Base-by-base conservation (phyloP, 1,140 invertebrate genomes). In the Pseudomyrmex sp. region DNA sequence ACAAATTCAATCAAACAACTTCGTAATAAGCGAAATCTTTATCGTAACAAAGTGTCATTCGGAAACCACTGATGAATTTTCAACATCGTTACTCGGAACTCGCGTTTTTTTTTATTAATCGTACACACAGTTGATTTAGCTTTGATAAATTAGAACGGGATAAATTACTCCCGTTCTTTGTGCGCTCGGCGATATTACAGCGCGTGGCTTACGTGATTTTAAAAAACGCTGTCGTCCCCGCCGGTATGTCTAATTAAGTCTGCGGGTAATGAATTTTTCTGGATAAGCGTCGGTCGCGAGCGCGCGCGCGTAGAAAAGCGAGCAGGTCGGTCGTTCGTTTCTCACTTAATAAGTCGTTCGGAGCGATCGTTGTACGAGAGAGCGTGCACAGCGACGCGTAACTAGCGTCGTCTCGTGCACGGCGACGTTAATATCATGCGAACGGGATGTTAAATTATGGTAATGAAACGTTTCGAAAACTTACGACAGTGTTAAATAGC, bases 371-470 rank as follows among this genome's bases (percentile, higher is more conserved):
- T 84, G 35, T 63, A 50, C 15, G 59, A 58, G 62, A 18, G 18
- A 18, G 18, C 52, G 59, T 66, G 69, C 80, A 26, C 20, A 80
- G 83, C 69, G 72, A 68, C 75, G 73, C 5, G 50, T 85, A 86
- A 89, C 76, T 79, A 61, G 74, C 70, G 65, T 69, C 83, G 76
- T 73, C 85, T 68, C 20, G 69, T 62, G 77, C 83, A 35, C 74
- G 54, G 50, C 54, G 65, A 15, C 75, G 61, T 77, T 88, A 88
- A 89, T 88, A 83, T 82, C 59, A 82, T 80, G 84, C 83, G 89
- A 91, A 90, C 84, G 86, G 85, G 82, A 90, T 85, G 86, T 84
- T 88, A 85, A 90, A 91, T 90, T 91, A 90, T 90, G 89, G 82
- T 91, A 91, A 91, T 88, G 85, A 88, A 89, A 84, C 87, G 80